phyloP scores from a whole-genome alignment of 2,888 invertebrate genomes.

The Elmis aenea region DNA sequence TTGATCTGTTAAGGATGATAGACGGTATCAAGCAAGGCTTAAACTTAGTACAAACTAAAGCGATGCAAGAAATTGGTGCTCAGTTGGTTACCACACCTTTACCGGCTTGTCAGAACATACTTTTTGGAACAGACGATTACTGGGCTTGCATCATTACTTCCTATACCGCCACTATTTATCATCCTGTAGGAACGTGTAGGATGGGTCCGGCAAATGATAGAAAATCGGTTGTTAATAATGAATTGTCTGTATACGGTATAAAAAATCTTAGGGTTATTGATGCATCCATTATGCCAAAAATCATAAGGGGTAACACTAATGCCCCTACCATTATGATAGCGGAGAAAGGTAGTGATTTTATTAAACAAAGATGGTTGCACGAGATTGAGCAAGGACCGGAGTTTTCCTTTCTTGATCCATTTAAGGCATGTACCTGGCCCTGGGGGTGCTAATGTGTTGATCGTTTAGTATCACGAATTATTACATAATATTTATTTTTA shows the following conservation, averaged over 20 bases:
- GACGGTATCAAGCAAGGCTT: conserved; percentile 57
- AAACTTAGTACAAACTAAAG: conserved; percentile 55
- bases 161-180: conserved; percentile 66
- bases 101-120: conserved; percentile 53
- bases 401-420: background rate
- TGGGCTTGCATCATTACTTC: conserved; percentile 60
- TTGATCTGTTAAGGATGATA: conserved; percentile 59
- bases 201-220: conserved; percentile 62
- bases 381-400: too few relatives aligned
- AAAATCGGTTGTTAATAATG: conserved; percentile 61
- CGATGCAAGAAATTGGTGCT: conserved; percentile 55
- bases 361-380: conserved; percentile 30
- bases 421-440: background rate
- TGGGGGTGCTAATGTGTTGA: too few relatives aligned
- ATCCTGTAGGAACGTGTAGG: conserved; percentile 65
- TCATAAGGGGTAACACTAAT: conserved; percentile 49
- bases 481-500: too few relatives aligned
- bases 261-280: conserved; percentile 61
- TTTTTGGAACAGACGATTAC: conserved; percentile 61
- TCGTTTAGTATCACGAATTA: too few relatives aligned
- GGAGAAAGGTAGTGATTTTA: conserved; percentile 44
- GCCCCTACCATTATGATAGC: conserved; percentile 46
- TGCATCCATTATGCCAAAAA: conserved; percentile 61
- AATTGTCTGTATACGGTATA: conserved; percentile 59
- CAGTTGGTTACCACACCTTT: conserved; percentile 53